Conservation (phyloP, 2,888 invertebrate species). For the Oxycera nigricornis region DNA sequence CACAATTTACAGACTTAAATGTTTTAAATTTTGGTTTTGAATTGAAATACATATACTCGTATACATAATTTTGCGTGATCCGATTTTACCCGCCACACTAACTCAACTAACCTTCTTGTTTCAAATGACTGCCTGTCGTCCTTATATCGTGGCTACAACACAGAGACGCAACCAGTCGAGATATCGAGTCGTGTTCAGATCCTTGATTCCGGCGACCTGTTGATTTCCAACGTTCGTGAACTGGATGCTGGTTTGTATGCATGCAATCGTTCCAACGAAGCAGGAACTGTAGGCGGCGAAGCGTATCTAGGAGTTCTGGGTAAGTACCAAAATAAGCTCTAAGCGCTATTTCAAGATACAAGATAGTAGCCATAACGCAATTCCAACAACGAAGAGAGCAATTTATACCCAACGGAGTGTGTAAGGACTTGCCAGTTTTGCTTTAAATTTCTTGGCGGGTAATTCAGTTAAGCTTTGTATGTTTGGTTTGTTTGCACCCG, state of each 20-base stretch:
- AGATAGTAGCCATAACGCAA: not conserved
- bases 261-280: slow-evolving; percentile 87
- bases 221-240: slow-evolving; percentile 84
- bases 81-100: not conserved
- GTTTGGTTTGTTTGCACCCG: not conserved
- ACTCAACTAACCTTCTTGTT: slow-evolving; percentile 22
- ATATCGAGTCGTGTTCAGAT: slow-evolving; percentile 82
- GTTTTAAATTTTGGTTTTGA: no score
- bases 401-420: not conserved
- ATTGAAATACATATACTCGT: no score
- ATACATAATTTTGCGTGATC: no score
- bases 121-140: not conserved
- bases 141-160: not conserved
- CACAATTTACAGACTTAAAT: no score
- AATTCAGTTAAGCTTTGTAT: slow-evolving; percentile 13
- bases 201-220: slow-evolving; percentile 84
- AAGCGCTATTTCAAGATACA: not conserved
- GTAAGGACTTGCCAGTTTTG: not conserved
- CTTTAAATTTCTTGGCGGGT: not conserved
- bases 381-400: not conserved
- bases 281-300: slow-evolving; percentile 83
- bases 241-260: slow-evolving; percentile 89
- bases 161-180: slow-evolving; percentile 70
- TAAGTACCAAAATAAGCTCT: slow-evolving; percentile 59
- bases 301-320: slow-evolving; percentile 85